Base-by-base conservation (phyloP, 1,140 invertebrate genomes). In the Brachionus koreanus region DNA sequence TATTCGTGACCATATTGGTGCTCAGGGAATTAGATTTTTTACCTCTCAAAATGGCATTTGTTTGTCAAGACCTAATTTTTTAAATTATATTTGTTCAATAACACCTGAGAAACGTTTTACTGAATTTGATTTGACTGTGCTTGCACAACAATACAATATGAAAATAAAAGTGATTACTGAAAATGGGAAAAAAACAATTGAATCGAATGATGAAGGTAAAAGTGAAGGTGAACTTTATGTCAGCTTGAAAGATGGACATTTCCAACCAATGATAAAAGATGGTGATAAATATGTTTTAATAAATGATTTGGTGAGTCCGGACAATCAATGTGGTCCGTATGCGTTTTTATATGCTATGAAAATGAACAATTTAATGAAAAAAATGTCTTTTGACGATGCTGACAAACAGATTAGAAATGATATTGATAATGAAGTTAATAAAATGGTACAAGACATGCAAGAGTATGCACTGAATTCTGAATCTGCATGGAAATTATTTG, bases 71-170 rank as follows among this genome's bases (percentile, higher is more conserved):
- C 61, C 61, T 33, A 65, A 65, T 65, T 65, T 65, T 65, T n/a
- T 65, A 65, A 65, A 65, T 65, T 65, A 65, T 65, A 65, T 65
- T 35, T 33, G 33, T 33, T 65, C 61, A 35, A 65, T 65, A 33
- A 35, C 0, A 13, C 25, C 33, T 65, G 61, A 65, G 25, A 65
- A 65, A 35, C 33, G 33, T 12, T 65, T 65, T 5, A 65, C 61
- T 65, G 9, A 65, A 65, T 65, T 13, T 65, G 61, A 65, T 10
- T 35, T 65, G 10, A 35, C 12, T 65, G 12, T 35, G 25, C 61
- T 65, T 33, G 25, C 61, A 12, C 2, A 29, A 33, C 61, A 65
- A 65, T 65, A 33, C 33, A 29, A 65, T 65, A 65, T 65, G 25
- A 29, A 29, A 33, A 65, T 65, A 33, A 65, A 35, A 65, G 61